Conservation (phyloP, 1,140 invertebrate species). For the Macrobrachium rosenbergii region DNA sequence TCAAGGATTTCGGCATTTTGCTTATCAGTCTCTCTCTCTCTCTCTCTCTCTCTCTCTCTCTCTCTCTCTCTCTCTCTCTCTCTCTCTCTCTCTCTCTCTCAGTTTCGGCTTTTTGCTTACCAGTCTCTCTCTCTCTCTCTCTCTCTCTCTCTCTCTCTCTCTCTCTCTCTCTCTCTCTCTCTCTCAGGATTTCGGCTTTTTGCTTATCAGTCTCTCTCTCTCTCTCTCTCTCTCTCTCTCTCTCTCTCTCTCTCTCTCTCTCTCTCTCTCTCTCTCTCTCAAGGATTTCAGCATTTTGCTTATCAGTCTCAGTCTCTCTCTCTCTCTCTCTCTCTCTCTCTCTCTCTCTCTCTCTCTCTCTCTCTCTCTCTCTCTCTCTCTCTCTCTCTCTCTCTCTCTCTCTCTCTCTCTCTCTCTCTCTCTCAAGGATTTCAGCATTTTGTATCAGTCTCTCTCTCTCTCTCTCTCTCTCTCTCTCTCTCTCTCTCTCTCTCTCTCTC, state of each 20-base stretch:
- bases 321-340: conserved; percentile 28
- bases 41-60: neutral
- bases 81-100: neutral
- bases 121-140: neutral
- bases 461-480: conserved; percentile 41
- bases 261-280: neutral
- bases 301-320: conserved; percentile 12
- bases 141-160: neutral
- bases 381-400: neutral
- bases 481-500: conserved; percentile 16
- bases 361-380: neutral
- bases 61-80: neutral
- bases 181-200: too few relatives aligned
- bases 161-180: conserved; percentile 1
- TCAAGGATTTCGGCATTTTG: too few relatives aligned
- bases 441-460: conserved; percentile 32
- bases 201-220: neutral
- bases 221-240: neutral
- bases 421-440: conserved; percentile 7
- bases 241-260: neutral
- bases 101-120: too few relatives aligned
- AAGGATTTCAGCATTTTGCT: neutral
- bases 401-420: too few relatives aligned
- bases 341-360: conserved; percentile 17
- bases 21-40: too few relatives aligned